phyloP scores from a whole-genome alignment of 2,113 vertebrate species.

The Cyprinodon brontotheroides region DNA sequence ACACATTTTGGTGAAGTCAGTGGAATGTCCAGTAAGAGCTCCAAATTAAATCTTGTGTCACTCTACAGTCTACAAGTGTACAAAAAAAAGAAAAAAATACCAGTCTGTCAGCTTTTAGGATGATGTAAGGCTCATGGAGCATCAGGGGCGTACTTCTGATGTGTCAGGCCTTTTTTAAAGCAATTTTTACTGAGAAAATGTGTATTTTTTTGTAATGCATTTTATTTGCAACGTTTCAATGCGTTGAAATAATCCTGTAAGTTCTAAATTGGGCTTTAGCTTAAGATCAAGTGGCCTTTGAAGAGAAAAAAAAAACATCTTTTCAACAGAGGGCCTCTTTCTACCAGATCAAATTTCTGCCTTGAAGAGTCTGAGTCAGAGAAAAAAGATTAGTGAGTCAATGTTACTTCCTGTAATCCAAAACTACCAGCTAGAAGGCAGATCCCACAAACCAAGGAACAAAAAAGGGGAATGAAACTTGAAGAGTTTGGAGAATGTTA shows the following conservation, averaged over 20 bases:
- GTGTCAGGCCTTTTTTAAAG: conserved; percentile 21
- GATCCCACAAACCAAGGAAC: conserved; percentile 59
- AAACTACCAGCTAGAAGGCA: conserved; percentile 42
- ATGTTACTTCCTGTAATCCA: conserved; percentile 72
- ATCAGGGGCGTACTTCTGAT: conserved; percentile 50
- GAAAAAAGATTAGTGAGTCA: conserved; percentile 66
- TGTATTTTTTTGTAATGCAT: background rate
- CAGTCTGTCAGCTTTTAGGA: conserved; percentile 51
- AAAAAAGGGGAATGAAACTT: background rate
- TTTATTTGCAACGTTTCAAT: conserved; percentile 8
- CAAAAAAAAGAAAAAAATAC: conserved; percentile 29
- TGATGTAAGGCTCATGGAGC: conserved; percentile 21
- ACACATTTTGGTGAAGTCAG: conserved; percentile 79
- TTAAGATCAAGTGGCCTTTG: conserved; percentile 29
- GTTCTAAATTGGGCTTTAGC: conserved; percentile 21
- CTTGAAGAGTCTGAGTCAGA: conserved; percentile 67
- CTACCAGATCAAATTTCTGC: conserved; percentile 66
- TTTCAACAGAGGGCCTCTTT: conserved; percentile 60
- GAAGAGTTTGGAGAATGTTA: conserved; percentile 27
- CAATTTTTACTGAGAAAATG: background rate
- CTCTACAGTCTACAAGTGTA: conserved; percentile 60
- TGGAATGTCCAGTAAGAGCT: conserved; percentile 73
- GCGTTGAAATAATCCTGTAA: background rate
- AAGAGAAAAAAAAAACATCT: conserved; percentile 11
- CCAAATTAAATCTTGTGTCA: conserved; percentile 73